A percentile compares a stretch with the other conserved stretches of the same genome.
Conservation (phyloP, 2,888 invertebrate genomes). For the Crocallis elinguaria region DNA sequence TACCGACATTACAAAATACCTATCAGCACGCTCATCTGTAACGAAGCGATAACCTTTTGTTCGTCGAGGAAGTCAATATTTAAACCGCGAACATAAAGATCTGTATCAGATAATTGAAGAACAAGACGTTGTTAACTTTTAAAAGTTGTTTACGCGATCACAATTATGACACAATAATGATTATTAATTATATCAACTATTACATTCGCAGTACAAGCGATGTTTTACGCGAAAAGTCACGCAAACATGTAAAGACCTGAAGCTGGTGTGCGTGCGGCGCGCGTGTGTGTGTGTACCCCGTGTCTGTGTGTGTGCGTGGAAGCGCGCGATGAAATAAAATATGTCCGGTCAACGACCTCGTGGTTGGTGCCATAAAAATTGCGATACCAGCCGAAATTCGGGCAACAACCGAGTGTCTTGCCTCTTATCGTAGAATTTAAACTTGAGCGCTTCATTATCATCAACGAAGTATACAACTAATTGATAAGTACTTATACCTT, state of each 20-base stretch:
- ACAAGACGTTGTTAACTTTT: conserved; percentile 27
- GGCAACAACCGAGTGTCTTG: conserved; percentile 51
- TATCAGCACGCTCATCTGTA: conserved; percentile 21
- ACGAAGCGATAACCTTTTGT: conserved; percentile 23
- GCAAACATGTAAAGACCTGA: conserved; percentile 71
- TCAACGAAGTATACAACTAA: not conserved
- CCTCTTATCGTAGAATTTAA: conserved; percentile 20
- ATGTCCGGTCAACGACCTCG: conserved; percentile 83
- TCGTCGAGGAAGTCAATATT: conserved; percentile 23
- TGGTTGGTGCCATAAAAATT: conserved; percentile 83
- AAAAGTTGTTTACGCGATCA: conserved; percentile 43
- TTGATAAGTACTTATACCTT: not conserved
- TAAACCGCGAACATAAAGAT: conserved; percentile 8
- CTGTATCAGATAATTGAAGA: conserved; percentile 13
- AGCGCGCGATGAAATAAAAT: conserved; percentile 85
- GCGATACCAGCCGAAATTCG: conserved; percentile 82
- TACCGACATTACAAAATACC: conserved; percentile 17
- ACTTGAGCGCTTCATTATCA: not conserved
- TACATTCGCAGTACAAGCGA: conserved; percentile 67
- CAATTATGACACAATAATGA: conserved; percentile 54
- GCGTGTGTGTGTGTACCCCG: conserved; percentile 66
- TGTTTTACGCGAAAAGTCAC: conserved; percentile 74
- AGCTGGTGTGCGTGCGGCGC: conserved; percentile 64
- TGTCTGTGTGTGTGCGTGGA: conserved; percentile 80
- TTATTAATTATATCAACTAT: conserved; percentile 67